These are phyloP conservation scores for Peromyscus eremicus DNA, from an alignment of 2,797 vertebrate species.

Conservation along the genomic window DNA sequence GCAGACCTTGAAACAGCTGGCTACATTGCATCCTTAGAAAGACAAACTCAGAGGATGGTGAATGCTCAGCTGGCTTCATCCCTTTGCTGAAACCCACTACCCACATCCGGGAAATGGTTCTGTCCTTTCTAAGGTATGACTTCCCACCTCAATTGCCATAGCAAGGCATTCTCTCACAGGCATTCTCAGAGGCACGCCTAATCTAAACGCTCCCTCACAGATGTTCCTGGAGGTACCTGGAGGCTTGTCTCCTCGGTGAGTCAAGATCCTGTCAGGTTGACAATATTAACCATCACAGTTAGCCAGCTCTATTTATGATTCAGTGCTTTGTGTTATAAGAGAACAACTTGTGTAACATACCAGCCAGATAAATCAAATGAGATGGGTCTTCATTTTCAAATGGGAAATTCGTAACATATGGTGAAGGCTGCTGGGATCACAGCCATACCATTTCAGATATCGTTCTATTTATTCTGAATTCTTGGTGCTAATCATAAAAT, in stretches of 20 bases:
- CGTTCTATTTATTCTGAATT: constrained; percentile 76
- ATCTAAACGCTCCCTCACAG: background rate
- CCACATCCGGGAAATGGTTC: background rate
- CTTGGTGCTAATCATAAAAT: constrained; percentile 78
- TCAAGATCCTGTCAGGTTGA: background rate
- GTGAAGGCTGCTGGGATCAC: constrained; percentile 85
- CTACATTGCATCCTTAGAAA: background rate
- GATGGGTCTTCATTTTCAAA: constrained; percentile 76
- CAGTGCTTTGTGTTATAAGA: background rate
- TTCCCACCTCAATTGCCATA: background rate
- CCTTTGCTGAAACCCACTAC: background rate
- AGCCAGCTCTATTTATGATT: constrained; percentile 24
- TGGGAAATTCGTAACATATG: constrained; percentile 81
- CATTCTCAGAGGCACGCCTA: background rate
- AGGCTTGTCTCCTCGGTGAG: background rate
- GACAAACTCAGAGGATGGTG: background rate
- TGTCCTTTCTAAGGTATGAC: background rate
- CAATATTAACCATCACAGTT: background rate
- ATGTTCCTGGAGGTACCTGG: too few species aligned
- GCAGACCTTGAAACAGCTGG: background rate
- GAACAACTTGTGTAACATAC: constrained; percentile 25
- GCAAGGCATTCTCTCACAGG: background rate
- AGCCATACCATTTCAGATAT: constrained; percentile 77
- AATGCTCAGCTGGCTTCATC: background rate
- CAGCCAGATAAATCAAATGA: constrained; percentile 54